Conservation (phyloP, 2,888 invertebrate species). For the Rhimphoctona megacephalus region DNA sequence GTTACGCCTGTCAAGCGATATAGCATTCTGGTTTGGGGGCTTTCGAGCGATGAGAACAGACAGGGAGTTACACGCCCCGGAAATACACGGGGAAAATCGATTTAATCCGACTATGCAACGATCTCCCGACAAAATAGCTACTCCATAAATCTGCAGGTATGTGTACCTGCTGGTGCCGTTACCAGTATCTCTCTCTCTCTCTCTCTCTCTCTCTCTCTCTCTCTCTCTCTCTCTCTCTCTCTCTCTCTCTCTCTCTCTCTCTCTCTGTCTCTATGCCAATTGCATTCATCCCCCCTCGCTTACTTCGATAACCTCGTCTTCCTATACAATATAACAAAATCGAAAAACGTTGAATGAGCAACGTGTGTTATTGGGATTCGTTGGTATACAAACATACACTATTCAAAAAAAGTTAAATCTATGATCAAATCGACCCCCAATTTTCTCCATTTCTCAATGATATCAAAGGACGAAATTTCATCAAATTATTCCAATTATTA, state of each 20-base stretch:
- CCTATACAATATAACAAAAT: not conserved
- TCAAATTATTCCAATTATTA: no score
- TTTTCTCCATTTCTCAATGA: not conserved
- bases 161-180: constrained; percentile 50
- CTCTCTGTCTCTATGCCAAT: not conserved
- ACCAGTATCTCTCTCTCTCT: not conserved
- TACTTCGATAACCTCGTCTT: constrained; percentile 14
- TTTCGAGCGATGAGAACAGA: constrained; percentile 28
- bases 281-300: not conserved
- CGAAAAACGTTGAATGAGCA: not conserved
- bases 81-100: constrained; percentile 63
- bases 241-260: not conserved
- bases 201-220: not conserved
- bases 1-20: constrained; percentile 51
- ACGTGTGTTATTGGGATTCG: not conserved
- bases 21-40: constrained; percentile 43
- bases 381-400: not conserved
- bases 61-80: constrained; percentile 37
- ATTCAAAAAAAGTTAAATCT: not conserved
- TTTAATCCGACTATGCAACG: constrained; percentile 60
- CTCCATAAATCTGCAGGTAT: constrained; percentile 60
- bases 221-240: not conserved
- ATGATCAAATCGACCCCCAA: not conserved
- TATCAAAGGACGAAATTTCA: not conserved
- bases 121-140: constrained; percentile 59